Percentiles rank a stretch among this genome's conserved stretches.
Evolutionary conservation across 2,888 invertebrate genomes (phyloP).

Genomic region (Cephalotes varians): DNA sequence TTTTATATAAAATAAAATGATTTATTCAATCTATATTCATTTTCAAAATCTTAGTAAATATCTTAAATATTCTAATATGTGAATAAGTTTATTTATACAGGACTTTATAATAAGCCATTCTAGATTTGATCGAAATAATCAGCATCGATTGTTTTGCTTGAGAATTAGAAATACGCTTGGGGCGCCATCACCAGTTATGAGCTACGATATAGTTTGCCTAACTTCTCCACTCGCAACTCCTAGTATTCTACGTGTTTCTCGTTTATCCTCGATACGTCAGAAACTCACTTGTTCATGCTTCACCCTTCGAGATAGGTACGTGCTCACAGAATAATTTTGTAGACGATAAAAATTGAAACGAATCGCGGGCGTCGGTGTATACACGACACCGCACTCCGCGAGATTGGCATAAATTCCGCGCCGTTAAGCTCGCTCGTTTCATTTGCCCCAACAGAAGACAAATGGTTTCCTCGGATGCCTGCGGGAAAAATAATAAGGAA

Average conservation of each 20-base stretch:
- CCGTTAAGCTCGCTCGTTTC: conserved; percentile 58
- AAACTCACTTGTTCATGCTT: conserved; percentile 7
- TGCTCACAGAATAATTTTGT: conserved; percentile 40
- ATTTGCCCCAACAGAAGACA: conserved; percentile 53
- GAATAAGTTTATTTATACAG: too few species aligned
- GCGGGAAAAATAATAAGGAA: conserved; percentile 44
- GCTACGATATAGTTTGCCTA: not conserved
- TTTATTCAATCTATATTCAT: not conserved
- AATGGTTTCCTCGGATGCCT: conserved; percentile 56
- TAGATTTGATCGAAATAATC: not conserved
- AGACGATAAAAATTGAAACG: conserved; percentile 59
- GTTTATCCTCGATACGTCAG: conserved; percentile 32
- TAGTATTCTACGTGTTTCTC: conserved; percentile 13
- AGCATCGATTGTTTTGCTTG: not conserved
- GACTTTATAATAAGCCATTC: not conserved
- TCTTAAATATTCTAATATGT: not conserved
- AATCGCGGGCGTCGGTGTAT: conserved; percentile 32
- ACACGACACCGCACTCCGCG: conserved; percentile 37
- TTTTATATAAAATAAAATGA: not conserved
- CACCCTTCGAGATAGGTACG: not conserved
- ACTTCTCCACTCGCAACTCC: not conserved
- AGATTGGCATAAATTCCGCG: conserved; percentile 63
- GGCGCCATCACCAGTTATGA: not conserved
- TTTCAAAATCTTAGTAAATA: not conserved
- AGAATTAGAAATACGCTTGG: not conserved